phyloP scores from a whole-genome alignment of 2,888 invertebrate species.

The Limenitis camilla region DNA sequence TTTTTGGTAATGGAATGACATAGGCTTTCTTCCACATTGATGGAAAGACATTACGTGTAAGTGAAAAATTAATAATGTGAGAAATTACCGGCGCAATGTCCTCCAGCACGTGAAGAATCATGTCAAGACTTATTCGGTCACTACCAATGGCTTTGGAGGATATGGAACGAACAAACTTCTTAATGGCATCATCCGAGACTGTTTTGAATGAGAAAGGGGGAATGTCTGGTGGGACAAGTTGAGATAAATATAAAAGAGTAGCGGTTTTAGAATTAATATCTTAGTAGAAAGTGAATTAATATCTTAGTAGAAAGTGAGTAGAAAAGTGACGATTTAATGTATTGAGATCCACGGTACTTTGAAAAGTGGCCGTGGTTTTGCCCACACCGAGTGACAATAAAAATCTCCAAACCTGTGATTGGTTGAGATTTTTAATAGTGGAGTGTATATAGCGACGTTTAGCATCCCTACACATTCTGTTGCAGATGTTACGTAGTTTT shows the following conservation, averaged over 20 bases:
- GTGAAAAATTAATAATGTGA: slow-evolving; percentile 1
- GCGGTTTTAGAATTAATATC: background rate
- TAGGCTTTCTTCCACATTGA: slow-evolving; percentile 31
- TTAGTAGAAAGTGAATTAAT: background rate
- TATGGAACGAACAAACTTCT: background rate
- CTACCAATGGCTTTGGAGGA: slow-evolving; percentile 5
- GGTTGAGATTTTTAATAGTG: background rate
- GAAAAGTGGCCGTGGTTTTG: background rate
- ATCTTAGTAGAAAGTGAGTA: background rate
- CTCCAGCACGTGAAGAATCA: background rate
- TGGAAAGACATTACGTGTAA: slow-evolving; percentile 1
- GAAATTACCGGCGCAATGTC: background rate
- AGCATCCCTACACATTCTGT: slow-evolving; percentile 9
- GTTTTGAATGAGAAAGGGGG: background rate
- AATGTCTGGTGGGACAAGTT: background rate
- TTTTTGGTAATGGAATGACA: slow-evolving; percentile 4
- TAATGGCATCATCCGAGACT: background rate
- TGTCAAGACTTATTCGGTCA: slow-evolving; percentile 2
- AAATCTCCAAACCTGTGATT: slow-evolving; percentile 9
- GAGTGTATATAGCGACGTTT: slow-evolving; percentile 12
- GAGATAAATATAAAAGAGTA: background rate
- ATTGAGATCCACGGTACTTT: background rate
- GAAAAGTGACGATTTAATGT: background rate
- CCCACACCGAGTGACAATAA: slow-evolving; percentile 10
- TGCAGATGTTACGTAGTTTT: slow-evolving; percentile 7